Conservation (phyloP, 2,797 vertebrate species). For the Meriones psammophilus region DNA sequence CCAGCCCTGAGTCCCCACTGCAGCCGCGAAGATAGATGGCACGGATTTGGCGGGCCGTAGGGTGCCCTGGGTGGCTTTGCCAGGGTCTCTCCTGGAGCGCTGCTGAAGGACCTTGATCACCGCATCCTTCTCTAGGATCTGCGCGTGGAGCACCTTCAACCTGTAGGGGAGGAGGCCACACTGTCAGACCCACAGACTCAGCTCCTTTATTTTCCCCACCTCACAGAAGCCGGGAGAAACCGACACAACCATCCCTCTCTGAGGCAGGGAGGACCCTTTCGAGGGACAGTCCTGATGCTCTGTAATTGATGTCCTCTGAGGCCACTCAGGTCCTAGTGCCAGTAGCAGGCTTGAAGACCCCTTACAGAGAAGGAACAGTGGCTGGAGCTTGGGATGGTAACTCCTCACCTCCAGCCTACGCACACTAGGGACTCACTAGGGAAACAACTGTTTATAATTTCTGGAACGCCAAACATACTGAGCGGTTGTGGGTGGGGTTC, state of each 20-base stretch:
- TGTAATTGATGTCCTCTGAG: background rate
- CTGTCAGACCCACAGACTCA: background rate
- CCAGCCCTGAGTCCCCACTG: conserved; percentile 78
- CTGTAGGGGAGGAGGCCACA: conserved; percentile 85
- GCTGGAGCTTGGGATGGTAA: background rate
- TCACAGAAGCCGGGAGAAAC: background rate
- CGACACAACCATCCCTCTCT: background rate
- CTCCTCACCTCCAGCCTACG: background rate
- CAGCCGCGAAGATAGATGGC: conserved; percentile 91
- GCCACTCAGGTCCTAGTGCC: background rate
- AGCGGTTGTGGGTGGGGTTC: background rate
- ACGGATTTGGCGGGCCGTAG: conserved; percentile 95
- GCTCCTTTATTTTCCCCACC: background rate
- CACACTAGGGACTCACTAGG: background rate
- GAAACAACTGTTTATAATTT: background rate
- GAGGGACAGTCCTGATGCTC: background rate
- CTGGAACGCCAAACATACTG: background rate
- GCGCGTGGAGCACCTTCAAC: conserved; percentile 95
- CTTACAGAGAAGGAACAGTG: background rate
- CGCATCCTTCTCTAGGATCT: conserved; percentile 97
- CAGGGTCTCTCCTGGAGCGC: conserved; percentile 93
- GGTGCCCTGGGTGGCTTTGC: conserved; percentile 90
- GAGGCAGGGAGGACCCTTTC: background rate
- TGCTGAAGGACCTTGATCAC: conserved; percentile 98
- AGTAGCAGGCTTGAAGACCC: background rate